Conservation (phyloP, 2,797 vertebrate genomes). For the Leptatherina wallacei region DNA sequence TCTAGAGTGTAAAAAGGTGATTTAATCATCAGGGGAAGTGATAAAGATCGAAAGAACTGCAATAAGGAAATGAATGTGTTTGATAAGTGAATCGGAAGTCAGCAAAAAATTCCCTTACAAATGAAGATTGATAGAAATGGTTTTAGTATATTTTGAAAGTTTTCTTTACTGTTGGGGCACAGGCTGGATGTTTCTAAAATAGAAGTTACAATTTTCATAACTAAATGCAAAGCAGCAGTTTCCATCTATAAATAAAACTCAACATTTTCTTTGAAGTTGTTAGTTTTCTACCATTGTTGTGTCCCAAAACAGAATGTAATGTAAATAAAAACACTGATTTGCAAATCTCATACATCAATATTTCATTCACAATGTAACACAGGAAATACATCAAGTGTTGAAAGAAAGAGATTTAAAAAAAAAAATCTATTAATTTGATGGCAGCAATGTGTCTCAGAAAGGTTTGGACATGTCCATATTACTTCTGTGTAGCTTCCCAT, state of each 20-base stretch:
- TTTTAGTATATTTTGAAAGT: background rate
- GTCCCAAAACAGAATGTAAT: background rate
- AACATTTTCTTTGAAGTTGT: background rate
- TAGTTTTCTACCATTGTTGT: background rate
- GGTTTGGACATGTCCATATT: background rate
- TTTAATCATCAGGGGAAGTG: background rate
- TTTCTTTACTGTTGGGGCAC: background rate
- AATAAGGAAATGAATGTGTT: background rate
- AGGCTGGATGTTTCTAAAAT: background rate
- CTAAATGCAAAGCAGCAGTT: no score
- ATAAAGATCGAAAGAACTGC: constrained; percentile 14
- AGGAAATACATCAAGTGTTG: background rate
- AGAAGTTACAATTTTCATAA: no score
- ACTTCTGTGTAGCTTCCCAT: background rate
- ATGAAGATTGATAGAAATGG: no score
- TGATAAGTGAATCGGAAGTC: background rate
- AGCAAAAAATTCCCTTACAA: background rate
- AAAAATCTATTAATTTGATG: background rate
- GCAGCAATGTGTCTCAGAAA: background rate
- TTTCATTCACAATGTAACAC: background rate
- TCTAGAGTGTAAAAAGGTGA: background rate
- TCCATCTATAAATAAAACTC: no score
- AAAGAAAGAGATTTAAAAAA: no score
- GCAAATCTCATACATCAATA: background rate
- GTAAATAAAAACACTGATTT: background rate